Evolutionary conservation across 1,140 invertebrate species (phyloP), one percentile per base, ranked within the genome.

Genomic region (Drosophila obscura): DNA sequence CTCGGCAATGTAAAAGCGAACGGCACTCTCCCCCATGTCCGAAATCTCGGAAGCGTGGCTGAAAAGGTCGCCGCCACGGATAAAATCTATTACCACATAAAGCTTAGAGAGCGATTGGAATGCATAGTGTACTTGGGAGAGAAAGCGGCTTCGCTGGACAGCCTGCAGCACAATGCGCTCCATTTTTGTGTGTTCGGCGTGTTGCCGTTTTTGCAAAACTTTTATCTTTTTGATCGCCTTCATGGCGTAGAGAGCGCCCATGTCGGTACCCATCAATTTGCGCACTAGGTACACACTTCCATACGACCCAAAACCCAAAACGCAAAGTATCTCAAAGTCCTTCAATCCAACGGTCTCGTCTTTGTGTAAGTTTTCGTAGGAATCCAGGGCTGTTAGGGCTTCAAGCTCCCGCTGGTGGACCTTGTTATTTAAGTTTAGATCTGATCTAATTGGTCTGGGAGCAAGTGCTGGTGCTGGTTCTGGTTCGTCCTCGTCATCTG

Each of bases 71-170:
- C 97, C 97, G 49, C 97, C 97, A 83, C 95, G 96, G 16, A 98
- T 96, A 92, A 98, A 98, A 94, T 98, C 97, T 98, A 98, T 94
- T 69, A 98, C 97, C 53, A 98, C 94, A 92, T 98, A 97, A 44
- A 98, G 94, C 93, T 98, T 98, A 7, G 96, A 95, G 71, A 97
- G 95, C 6, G 97, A 97, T 92, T 98, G 97, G 93, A 98, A 98
- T 78, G 97, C 97, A 92, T 98, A 98, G 92, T 98, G 96, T 46
- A 98, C 93, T 11, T 97, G 97, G 69, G 98, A 97, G 55, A 98
- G 94, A 92, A 98, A 98, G 5, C 97, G 97, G 92, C 96, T 96
- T 76, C 96, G 95, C 60, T 97, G 93, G 15, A 98, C 96, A 43
- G 96, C 96, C 92, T 98, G 97, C 57, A 98, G 92, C 24, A 98